A percentile compares a stretch with the other conserved stretches of the same genome.
These are phyloP conservation scores for Drosophila prostipennis DNA, from an alignment of 2,888 invertebrate species.

Conservation along the genomic window DNA sequence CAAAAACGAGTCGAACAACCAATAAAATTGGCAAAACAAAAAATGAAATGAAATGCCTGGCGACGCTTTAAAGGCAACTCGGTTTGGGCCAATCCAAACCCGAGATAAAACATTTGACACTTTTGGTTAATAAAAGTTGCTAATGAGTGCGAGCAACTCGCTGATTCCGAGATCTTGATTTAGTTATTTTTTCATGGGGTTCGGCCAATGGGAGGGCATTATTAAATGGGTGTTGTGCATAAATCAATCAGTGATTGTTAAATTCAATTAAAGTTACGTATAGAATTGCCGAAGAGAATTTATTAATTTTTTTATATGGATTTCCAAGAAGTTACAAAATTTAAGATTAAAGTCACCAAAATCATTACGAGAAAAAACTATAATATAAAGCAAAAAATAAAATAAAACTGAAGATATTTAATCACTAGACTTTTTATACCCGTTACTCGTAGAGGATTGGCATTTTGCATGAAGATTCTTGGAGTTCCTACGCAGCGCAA, in stretches of 20 bases:
- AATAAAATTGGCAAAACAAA: conserved; percentile 39
- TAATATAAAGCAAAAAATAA: too few relatives aligned
- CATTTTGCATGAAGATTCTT: too few relatives aligned
- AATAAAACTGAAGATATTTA: too few relatives aligned
- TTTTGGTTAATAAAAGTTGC: conserved; percentile 73
- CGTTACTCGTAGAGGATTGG: too few relatives aligned
- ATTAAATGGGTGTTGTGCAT: conserved; percentile 17
- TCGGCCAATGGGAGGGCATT: conserved; percentile 53
- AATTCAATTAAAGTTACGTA: conserved; percentile 1
- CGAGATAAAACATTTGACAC: conserved; percentile 57
- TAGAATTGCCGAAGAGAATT: background rate
- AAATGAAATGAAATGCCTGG: conserved; percentile 26
- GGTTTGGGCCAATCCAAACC: conserved; percentile 57
- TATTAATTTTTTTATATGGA: background rate
- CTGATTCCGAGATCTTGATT: conserved; percentile 53
- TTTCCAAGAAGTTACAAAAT: too few relatives aligned
- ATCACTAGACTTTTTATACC: too few relatives aligned
- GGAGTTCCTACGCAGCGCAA: too few relatives aligned
- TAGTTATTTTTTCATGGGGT: conserved; percentile 16
- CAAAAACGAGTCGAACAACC: conserved; percentile 36
- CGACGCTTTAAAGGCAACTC: conserved; percentile 50
- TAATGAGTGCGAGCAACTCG: conserved; percentile 58
- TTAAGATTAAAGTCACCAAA: too few relatives aligned
- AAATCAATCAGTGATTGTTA: conserved; percentile 3
- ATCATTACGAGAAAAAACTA: too few relatives aligned